Conservation (phyloP, 1,140 invertebrate species). For the Chrysoperla carnea region DNA sequence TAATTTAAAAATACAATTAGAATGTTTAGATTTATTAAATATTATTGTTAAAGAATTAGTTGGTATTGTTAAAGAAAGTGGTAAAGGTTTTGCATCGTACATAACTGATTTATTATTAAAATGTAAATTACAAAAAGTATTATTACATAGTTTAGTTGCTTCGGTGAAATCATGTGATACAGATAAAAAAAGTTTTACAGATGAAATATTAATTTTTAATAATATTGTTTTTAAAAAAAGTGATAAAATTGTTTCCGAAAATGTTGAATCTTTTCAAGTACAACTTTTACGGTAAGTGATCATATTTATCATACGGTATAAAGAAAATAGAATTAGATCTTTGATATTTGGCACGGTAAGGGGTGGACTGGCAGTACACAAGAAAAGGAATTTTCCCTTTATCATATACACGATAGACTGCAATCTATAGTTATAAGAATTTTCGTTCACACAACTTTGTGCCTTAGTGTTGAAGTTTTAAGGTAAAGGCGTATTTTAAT, state of each 20-base stretch:
- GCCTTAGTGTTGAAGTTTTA: too few relatives aligned
- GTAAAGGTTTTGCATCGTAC: conserved; percentile 63
- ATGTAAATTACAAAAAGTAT: conserved; percentile 79
- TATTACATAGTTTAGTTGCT: conserved; percentile 67
- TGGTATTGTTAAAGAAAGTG: conserved; percentile 66
- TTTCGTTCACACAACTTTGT: too few relatives aligned
- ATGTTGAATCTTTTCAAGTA: conserved; percentile 62
- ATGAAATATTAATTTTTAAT: conserved; percentile 72
- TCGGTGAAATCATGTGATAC: conserved; percentile 40
- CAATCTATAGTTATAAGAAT: too few relatives aligned
- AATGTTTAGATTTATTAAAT: conserved; percentile 60
- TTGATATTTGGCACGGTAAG: too few relatives aligned
- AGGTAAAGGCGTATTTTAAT: too few relatives aligned
- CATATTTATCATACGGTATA: too few relatives aligned
- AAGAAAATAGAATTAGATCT: too few relatives aligned
- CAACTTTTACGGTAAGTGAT: conserved; percentile 39
- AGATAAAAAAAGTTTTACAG: conserved; percentile 48
- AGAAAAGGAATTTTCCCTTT: too few relatives aligned
- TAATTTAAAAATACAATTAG: conserved; percentile 57
- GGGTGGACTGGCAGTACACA: too few relatives aligned
- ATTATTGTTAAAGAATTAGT: conserved; percentile 61
- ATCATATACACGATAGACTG: too few relatives aligned
- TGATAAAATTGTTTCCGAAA: conserved; percentile 37
- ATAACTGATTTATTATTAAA: conserved; percentile 63
- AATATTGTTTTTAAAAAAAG: conserved; percentile 40